phyloP scores from a whole-genome alignment of 1,140 invertebrate genomes.

The Drosophila baimaii region DNA sequence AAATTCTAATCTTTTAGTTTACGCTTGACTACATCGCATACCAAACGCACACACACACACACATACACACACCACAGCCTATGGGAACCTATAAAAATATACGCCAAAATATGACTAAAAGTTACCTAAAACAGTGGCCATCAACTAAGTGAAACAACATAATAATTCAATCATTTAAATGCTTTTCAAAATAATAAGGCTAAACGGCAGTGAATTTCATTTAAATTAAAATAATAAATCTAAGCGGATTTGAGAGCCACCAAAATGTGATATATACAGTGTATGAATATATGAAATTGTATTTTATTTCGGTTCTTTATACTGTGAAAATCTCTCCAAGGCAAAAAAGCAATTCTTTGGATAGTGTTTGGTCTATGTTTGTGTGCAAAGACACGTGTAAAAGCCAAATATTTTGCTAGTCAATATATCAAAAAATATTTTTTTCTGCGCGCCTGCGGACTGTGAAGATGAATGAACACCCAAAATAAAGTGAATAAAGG shows the following conservation, averaged over 20 bases:
- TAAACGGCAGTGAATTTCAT: neutral
- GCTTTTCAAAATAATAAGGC: neutral
- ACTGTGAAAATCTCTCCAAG: conserved; percentile 5
- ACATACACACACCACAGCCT: neutral
- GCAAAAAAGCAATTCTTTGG: conserved; percentile 8
- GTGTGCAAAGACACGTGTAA: conserved; percentile 68
- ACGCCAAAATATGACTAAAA: conserved; percentile 25
- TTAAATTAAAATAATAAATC: neutral
- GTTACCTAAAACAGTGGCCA: conserved; percentile 36
- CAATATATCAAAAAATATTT: conserved; percentile 77
- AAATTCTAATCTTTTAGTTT: conserved; percentile 77
- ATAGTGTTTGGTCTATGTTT: conserved; percentile 28
- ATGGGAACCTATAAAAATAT: conserved; percentile 41
- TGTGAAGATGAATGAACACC: conserved; percentile 73
- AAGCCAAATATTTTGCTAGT: conserved; percentile 80
- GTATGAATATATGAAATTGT: neutral
- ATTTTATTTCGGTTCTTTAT: neutral
- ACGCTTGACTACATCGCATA: conserved; percentile 68
- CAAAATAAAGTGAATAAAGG: conserved; percentile 40
- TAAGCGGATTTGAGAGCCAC: neutral
- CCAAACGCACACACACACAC: conserved; percentile 10
- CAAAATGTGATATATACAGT: neutral
- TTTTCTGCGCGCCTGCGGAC: conserved; percentile 57
- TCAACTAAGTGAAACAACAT: conserved; percentile 11
- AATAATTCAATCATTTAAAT: too few relatives aligned